Conservation (phyloP, 2,797 vertebrate genomes). For the Syndactyla subalaris region DNA sequence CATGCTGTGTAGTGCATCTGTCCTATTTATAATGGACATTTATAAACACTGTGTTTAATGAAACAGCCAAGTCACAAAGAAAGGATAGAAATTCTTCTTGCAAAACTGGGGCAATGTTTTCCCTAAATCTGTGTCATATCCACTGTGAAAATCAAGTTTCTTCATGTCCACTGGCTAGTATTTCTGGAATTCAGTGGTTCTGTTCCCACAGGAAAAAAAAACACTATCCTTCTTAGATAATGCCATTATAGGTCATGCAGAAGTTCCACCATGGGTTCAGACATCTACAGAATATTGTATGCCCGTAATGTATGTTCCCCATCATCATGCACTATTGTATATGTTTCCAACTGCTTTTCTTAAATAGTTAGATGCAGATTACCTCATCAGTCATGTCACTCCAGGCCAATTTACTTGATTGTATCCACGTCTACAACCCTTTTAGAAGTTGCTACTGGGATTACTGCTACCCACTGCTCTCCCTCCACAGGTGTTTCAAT, state of each 20-base stretch:
- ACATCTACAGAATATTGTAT: accelerated
- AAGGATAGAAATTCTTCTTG: not conserved
- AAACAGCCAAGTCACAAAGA: not conserved
- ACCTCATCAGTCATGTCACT: not conserved
- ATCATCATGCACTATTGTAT: not conserved
- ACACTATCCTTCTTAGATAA: not conserved
- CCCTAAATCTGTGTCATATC: not conserved
- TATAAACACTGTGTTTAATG: not conserved
- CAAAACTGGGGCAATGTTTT: accelerated
- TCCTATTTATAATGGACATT: not conserved
- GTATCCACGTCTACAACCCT: not conserved
- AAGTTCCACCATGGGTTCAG: not conserved
- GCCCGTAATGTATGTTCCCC: not conserved
- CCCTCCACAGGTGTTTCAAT: not conserved
- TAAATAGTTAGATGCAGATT: not conserved
- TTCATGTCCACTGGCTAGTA: not conserved
- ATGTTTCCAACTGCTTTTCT: not conserved
- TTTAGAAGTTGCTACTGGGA: not conserved
- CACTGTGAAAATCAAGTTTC: not conserved
- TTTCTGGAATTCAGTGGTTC: not conserved
- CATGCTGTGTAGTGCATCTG: not conserved
- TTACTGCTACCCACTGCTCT: not conserved
- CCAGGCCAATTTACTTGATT: not conserved
- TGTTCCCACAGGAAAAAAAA: not conserved
- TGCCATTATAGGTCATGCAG: not conserved